Base-by-base conservation (phyloP, 2,888 invertebrate species). In the Andrena bucephala region DNA sequence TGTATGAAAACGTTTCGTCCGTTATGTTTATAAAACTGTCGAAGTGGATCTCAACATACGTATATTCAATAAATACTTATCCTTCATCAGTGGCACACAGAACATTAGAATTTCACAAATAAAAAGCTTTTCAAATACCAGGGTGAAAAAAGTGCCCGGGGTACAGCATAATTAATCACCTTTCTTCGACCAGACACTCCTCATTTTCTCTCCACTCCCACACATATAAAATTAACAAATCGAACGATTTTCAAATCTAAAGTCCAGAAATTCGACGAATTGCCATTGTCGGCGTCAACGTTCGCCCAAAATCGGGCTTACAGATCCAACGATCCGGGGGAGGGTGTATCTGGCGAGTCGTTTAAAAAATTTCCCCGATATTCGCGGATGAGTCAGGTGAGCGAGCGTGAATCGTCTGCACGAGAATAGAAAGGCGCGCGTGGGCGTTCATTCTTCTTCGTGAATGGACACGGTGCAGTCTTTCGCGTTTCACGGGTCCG, bases 381-480 rank as follows among this genome's bases (percentile, higher is more conserved):
- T 70, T 57, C 60, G 62, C 68, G 81, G 72, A 59, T 84, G 86
- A 86, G 72, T 86, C 86, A 86, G 71, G 68, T 65, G 74, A 65
- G 68, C 50, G 76, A 73, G 72, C 57, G 67, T 85, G 85, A 88
- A 81, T 87, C 88, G 80, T 16, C 60, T 10, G 48, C 66, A 31
- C 60, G 48, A 67, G 80, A 87, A 88, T 88, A 85, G 86, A 85
- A 83, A 74, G 69, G 73, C 68, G 13, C 54, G 73, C 68, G 69
- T 76, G 81, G 77, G 79, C 65, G 85, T 79, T 77, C 86, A 83
- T 83, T 85, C 81, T 77, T 78, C 84, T 36, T 81, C 74, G 78
- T 79, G 75, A 82, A 82, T 84, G 82, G 81, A 72, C 74, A 82
- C 68, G 54, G 54, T 42, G 77, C 63, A 70, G 66, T 42, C 70